These are phyloP conservation scores for Acanthosepion pharaonis DNA, from an alignment of 2,888 invertebrate genomes.

Conservation along the genomic window DNA sequence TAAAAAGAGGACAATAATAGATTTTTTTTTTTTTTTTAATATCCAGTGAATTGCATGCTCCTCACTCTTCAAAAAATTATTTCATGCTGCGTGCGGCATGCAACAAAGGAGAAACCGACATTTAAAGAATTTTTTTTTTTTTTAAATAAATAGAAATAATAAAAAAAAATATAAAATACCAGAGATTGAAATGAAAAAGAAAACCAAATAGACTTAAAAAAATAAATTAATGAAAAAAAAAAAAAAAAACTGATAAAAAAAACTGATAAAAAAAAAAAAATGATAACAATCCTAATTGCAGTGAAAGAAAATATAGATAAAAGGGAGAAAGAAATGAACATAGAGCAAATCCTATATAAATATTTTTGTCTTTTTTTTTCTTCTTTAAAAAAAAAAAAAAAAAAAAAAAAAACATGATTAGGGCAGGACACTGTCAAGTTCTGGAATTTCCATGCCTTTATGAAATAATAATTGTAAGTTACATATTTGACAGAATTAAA, in stretches of 20 bases:
- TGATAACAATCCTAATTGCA: neutral
- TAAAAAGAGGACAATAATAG: neutral
- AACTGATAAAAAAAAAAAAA: no score
- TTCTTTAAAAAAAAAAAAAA: no score
- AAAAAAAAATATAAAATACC: neutral
- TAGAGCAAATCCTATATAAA: neutral
- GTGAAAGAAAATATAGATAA: neutral
- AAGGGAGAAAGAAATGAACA: neutral
- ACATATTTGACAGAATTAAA: no score
- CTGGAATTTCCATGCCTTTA: neutral
- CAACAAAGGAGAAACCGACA: neutral
- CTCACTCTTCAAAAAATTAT: neutral
- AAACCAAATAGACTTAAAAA: neutral
- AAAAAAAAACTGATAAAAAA: no score
- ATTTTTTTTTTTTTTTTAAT: neutral
- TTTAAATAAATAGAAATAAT: neutral
- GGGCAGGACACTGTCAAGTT: constrained; percentile 22
- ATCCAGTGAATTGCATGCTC: constrained; percentile 8
- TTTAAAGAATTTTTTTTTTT: neutral
- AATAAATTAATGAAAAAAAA: no score
- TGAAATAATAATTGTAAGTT: no score
- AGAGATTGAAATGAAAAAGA: neutral
- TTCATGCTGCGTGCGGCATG: constrained; percentile 1
- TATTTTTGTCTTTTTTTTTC: neutral
- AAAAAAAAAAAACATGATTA: neutral